phyloP scores from a whole-genome alignment of 2,888 invertebrate species.

The Serrognathus titanus region DNA sequence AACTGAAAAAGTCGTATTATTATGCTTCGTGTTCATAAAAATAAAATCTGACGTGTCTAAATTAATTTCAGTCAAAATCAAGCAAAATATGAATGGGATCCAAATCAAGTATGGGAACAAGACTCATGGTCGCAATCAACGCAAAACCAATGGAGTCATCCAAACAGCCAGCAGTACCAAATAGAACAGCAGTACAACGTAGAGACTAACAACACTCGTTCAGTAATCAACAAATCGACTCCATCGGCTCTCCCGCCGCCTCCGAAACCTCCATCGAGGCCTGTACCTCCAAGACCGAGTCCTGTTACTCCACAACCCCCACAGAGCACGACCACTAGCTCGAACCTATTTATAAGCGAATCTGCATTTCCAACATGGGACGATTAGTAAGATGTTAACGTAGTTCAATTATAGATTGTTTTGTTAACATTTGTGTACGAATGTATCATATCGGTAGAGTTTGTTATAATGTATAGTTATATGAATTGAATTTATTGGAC shows the following conservation, averaged over 20 bases:
- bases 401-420: conserved; percentile 20
- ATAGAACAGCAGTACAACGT: conserved; percentile 47
- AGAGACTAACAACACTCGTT: conserved; percentile 45
- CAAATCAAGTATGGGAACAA: conserved; percentile 45
- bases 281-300: conserved; percentile 27
- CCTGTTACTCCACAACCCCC: conserved; percentile 35
- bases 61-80: conserved; percentile 16
- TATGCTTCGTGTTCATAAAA: neutral
- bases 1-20: neutral
- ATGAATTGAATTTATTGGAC: conserved; percentile 17
- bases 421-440: conserved; percentile 21
- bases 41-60: neutral
- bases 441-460: conserved; percentile 21
- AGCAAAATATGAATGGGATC: conserved; percentile 39
- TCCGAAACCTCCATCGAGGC: conserved; percentile 22
- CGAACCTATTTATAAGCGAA: conserved; percentile 56
- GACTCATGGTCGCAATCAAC: conserved; percentile 42
- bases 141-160: conserved; percentile 25
- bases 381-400: conserved; percentile 50
- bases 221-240: conserved; percentile 40
- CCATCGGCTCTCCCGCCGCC: conserved; percentile 25
- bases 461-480: conserved; percentile 21
- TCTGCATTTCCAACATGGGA: conserved; percentile 65
- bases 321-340: conserved; percentile 33
- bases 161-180: conserved; percentile 39